Conservation (phyloP, 2,113 vertebrate genomes). For the Chaetura pelagica region DNA sequence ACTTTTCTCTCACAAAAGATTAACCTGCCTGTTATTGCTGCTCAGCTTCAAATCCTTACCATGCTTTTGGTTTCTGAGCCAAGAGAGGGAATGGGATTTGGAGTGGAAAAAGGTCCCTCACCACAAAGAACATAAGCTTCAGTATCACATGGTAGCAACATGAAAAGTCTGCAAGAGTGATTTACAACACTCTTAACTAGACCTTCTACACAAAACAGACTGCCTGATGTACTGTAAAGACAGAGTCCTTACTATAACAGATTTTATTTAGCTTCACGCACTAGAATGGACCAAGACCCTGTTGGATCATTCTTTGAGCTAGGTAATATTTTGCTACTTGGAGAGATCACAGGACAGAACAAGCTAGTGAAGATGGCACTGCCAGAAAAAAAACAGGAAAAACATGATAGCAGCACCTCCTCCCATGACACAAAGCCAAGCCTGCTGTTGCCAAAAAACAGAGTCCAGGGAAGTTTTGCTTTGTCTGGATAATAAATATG, state of each 20-base stretch:
- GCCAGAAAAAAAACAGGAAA: conserved; percentile 21
- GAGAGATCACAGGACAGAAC: conserved; percentile 12
- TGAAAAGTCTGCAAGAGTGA: background rate
- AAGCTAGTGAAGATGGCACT: background rate
- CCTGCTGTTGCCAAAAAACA: background rate
- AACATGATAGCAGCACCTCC: conserved; percentile 32
- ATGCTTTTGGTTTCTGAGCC: background rate
- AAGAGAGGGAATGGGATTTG: background rate
- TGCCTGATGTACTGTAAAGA: background rate
- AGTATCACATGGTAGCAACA: background rate
- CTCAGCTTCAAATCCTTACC: background rate
- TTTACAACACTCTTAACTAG: background rate
- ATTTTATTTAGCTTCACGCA: background rate
- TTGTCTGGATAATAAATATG: conserved; percentile 17
- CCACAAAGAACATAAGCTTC: background rate
- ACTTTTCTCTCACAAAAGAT: background rate
- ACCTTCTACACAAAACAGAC: background rate
- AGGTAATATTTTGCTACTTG: background rate
- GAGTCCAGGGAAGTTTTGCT: conserved; percentile 9
- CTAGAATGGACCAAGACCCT: background rate
- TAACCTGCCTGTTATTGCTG: background rate
- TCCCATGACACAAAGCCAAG: background rate
- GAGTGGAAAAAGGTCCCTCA: background rate
- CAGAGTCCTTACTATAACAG: background rate
- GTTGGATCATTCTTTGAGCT: background rate